Base-by-base conservation (phyloP, 2,888 invertebrate species). In the Drosophila histrio region DNA sequence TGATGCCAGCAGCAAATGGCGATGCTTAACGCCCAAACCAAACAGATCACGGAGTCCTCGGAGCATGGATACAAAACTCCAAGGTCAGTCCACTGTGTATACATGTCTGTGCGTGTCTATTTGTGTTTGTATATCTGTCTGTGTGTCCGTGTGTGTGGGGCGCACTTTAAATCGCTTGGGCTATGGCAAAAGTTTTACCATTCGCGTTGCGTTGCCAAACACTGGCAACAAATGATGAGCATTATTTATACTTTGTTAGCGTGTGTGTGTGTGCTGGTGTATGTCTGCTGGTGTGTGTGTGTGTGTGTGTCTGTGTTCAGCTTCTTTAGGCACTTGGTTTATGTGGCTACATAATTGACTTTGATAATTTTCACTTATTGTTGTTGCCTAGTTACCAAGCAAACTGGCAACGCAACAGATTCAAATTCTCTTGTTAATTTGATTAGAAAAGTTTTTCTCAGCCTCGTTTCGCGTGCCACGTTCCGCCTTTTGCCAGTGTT, bases 341-440 rank as follows among this genome's bases (percentile, higher is more conserved):
- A 76, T 76, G 78, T 60, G 49, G 52, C 62, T 56, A 46, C 62
- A 66, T 77, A 89, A 90, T 89, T 89, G 87, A 85, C 87, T 89
- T 85, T 77, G 89, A 87, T 88, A 90, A 88, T 90, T 89, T 89
- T 76, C 88, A 87, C 77, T 87, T 73, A 74, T 75, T 80, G 76
- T 72, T 73, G 66, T 65, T 75, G 79, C 59, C 57, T 78, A 72
- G 75, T 62, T 72, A 56, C 72, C 68, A 66, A 49, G 46, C 57
- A 28, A 32, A 22, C 50, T 41, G 64, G 24, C 62, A 59, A 49
- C 54, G 67, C 78, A 75, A 75, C 77, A 79, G 76, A 72, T 73
- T 73, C 61, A 77, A 77, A 73, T 76, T 69, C 60, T 65, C 79
- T 41, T 84, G 87, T 84, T 89, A 89, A 89, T 90, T 90, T 89